These are phyloP conservation scores for Fregata magnificens DNA, from an alignment of 2,113 vertebrate species.

Conservation along the genomic window DNA sequence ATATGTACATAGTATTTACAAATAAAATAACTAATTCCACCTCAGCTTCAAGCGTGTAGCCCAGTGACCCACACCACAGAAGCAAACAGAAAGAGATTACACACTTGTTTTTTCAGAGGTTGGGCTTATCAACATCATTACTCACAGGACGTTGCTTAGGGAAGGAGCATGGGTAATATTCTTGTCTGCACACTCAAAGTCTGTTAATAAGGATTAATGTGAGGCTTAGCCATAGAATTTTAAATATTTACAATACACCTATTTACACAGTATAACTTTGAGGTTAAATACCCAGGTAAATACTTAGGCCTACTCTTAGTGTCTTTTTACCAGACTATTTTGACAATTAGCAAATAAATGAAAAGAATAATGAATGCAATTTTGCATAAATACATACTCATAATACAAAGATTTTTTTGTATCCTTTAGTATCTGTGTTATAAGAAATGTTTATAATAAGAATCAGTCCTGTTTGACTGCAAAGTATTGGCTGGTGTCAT, in stretches of 20 bases:
- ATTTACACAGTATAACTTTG: conserved; percentile 46
- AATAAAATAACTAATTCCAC: background rate
- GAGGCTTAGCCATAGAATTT: conserved; percentile 55
- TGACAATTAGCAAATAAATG: conserved; percentile 37
- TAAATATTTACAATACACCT: conserved; percentile 68
- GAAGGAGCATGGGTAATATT: background rate
- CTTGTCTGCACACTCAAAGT: conserved; percentile 7
- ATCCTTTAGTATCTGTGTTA: background rate
- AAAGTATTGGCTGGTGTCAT: background rate
- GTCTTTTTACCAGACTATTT: conserved; percentile 6
- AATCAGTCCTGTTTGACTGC: background rate
- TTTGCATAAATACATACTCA: background rate
- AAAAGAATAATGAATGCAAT: background rate
- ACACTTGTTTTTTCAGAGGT: background rate
- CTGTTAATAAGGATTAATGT: conserved; percentile 65
- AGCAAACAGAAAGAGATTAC: background rate
- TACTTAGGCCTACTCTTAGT: background rate
- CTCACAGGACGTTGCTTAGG: background rate
- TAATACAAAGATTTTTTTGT: background rate
- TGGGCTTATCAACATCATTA: background rate
- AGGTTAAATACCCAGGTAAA: conserved; percentile 52
- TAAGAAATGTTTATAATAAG: background rate
- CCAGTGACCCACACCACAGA: background rate
- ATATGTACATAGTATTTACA: background rate
- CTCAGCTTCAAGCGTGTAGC: background rate